Base-by-base conservation (phyloP, 2,888 invertebrate genomes). In the Dioctria rufipes region DNA sequence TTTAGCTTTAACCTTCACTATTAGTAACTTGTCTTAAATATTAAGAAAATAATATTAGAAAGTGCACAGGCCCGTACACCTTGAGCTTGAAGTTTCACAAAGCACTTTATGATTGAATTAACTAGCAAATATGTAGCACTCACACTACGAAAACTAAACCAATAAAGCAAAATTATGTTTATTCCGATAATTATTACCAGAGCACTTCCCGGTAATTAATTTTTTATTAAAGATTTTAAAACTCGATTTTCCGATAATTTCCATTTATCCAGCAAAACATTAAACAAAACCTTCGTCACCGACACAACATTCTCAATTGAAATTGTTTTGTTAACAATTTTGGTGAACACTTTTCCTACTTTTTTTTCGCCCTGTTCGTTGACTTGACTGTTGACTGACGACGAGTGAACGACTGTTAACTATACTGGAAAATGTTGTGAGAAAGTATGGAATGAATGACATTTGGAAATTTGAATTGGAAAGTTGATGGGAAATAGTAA, bases 291-390 rank as follows among this genome's bases (percentile, higher is more conserved):
- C 60, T 73, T 60, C 73, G 58, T 49, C 69, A 49, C 37, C 69
- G 69, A 69, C 69, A 51, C 37, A 69, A 69, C 51, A 51, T 69
- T 69, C 69, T 25, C 69, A 69, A 69, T 69, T 69, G 69, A 69
- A 69, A 69, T 4, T 25, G 25, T 25, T 25, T 25, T 25, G 51
- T 69, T 39, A 5, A 39, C 67, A 54, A 69, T 5, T 69, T 25
- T 25, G 51, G 37, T 69, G 25, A n/a, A 51, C 11, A 3, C 39
- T 69, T 69, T 51, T 69, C 37, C 69, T 37, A 4, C 49, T 69
- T 69, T 69, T 69, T 2, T 39, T 69, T 69, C 67, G 67, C 67
- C 67, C 67, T 67, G 67, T 67, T n/a, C n/a, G n/a, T n/a, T n/a
- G n/a, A n/a, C n/a, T n/a, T n/a, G 46, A 46, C 4, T 5, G 46